Base-by-base conservation (phyloP, 2,888 invertebrate species). In the Epinotia brunnichana region DNA sequence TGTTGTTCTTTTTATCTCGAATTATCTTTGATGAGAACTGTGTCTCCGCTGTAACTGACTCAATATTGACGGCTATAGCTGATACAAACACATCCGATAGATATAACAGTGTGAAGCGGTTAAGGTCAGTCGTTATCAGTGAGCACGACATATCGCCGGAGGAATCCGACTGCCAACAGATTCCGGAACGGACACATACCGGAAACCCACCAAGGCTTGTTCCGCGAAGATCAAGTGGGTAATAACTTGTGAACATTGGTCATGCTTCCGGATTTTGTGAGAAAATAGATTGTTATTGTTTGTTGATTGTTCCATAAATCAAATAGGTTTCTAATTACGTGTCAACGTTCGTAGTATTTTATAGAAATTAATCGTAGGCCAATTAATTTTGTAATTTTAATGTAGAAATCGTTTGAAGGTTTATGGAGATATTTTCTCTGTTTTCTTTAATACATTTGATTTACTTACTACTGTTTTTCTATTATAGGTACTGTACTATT, bases 111-210 rank as follows among this genome's bases (percentile, higher is more conserved):
- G 80, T 77, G 77, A 74, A 79, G 78, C 80, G 88, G 88, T 88
- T 86, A 88, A 90, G 89, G 90, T 86, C 87, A 85, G 74, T 24
- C 74, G 72, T 83, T 90, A 90, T 89, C 89, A 82, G 60, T 41
- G 62, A 69, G 56, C 60, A 56, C 51, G 69, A 67, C 69, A 56
- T 63, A 64, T 61, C 51, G 73, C 24, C 57, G 48, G 24, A 59
- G 71, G 61, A 72, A 56, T 66, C 71, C 66, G 67, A 67, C 57
- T 62, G 17, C 53, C 64, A 48, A 51, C n/a, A 17, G 62, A 63
- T 63, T 51, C 62, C 62, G 62, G 62, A 63, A 51, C 51, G 62
- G 48, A 48, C n/a, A 29, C 29, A 63, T 13, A 17, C 62, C 62
- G 62, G 62, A 44, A 61, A 44, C 60, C 19, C 11, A 11, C 5